Evolutionary conservation across 2,113 vertebrate species (phyloP).

Genomic region (Sphaerodactylus townsendi): DNA sequence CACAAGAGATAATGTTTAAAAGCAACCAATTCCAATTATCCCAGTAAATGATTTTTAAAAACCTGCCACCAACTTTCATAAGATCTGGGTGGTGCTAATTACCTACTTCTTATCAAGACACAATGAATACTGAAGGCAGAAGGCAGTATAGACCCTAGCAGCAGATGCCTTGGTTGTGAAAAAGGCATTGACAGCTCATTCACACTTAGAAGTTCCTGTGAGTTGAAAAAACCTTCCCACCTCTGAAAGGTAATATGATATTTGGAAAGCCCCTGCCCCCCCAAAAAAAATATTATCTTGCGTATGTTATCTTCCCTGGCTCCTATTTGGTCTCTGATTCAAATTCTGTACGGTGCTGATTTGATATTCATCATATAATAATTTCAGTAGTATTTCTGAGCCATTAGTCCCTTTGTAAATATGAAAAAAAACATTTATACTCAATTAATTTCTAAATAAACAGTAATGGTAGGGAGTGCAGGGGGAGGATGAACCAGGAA

Average conservation of each 20-base stretch:
- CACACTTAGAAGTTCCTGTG: conserved; percentile 16
- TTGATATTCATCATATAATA: not conserved
- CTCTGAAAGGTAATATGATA: conserved; percentile 20
- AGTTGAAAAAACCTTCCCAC: conserved; percentile 4
- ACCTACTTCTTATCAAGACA: not conserved
- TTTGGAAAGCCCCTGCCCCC: not conserved
- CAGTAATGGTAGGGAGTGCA: not conserved
- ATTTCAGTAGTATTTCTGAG: conserved; percentile 4
- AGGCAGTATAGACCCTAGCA: not conserved
- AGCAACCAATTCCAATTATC: not conserved
- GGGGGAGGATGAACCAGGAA: not conserved
- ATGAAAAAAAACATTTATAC: not conserved
- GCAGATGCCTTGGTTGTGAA: conserved; percentile 13
- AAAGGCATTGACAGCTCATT: conserved; percentile 9
- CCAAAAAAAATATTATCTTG: not conserved
- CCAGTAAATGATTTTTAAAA: not conserved
- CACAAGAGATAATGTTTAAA: not conserved
- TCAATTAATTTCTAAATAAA: not conserved
- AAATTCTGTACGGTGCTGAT: conserved; percentile 4
- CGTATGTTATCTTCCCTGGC: conserved; percentile 15
- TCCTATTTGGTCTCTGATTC: conserved; percentile 15
- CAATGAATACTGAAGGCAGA: conserved; percentile 6
- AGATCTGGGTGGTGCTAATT: not conserved
- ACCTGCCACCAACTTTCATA: not conserved
- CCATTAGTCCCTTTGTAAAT: not conserved